These are phyloP conservation scores for Tichodroma muraria DNA, from an alignment of 2,113 vertebrate species.

Conservation along the genomic window DNA sequence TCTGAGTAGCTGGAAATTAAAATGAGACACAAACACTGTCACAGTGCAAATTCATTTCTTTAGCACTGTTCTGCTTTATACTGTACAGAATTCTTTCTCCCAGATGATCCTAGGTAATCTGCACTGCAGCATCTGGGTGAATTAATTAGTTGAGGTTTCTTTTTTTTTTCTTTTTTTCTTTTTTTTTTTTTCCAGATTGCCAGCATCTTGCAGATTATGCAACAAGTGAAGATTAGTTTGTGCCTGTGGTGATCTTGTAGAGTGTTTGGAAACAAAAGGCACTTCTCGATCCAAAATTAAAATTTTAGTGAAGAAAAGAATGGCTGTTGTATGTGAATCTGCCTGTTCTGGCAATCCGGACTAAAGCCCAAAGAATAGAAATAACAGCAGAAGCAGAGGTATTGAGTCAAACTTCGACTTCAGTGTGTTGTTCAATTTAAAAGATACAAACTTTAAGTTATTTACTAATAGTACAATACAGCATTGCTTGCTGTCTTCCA, in stretches of 20 bases:
- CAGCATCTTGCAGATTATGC: conserved; percentile 55
- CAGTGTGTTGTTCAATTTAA: background rate
- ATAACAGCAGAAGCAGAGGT: background rate
- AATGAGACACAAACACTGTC: background rate
- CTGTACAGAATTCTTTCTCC: conserved; percentile 17
- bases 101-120: conserved; percentile 54
- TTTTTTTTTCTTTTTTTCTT: background rate
- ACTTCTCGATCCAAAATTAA: conserved; percentile 11
- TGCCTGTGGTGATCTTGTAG: conserved; percentile 38
- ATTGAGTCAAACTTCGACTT: background rate
- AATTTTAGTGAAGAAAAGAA: conserved; percentile 12
- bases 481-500: background rate
- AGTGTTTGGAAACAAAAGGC: conserved; percentile 19
- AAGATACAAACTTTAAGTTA: background rate
- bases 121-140: conserved; percentile 47
- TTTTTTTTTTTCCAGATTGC: background rate
- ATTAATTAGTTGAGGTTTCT: conserved; percentile 36
- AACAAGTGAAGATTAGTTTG: conserved; percentile 51
- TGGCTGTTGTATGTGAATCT: background rate
- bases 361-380: background rate
- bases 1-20: background rate
- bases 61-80: background rate
- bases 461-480: background rate
- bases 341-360: background rate
- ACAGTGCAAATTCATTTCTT: background rate